These are phyloP conservation scores for Rousettus madagascariensis DNA, from an alignment of 2,797 vertebrate species.

Conservation along the genomic window DNA sequence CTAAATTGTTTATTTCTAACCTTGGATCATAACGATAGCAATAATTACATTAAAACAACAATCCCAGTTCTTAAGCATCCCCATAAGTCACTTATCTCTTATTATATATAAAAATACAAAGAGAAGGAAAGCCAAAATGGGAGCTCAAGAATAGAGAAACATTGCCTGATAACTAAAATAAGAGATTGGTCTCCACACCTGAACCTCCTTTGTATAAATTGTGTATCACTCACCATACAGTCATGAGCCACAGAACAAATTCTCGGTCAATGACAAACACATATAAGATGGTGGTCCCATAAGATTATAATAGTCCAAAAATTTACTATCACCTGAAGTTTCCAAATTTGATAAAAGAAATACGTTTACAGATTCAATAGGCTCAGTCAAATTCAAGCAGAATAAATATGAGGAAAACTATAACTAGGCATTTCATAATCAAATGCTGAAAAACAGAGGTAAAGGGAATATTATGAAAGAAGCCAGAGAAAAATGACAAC, in stretches of 20 bases:
- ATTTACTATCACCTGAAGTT: not conserved
- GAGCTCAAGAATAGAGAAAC: not conserved
- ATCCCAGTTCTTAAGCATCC: not conserved
- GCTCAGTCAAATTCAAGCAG: not conserved
- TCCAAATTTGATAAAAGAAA: not conserved
- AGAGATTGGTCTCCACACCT: not conserved
- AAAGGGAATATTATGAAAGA: not conserved
- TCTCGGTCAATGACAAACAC: not conserved
- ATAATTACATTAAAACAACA: not conserved
- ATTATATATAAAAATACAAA: not conserved
- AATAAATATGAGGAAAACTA: not conserved
- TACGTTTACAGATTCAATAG: not conserved
- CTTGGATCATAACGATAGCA: not conserved
- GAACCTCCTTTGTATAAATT: not conserved
- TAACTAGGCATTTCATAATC: not conserved
- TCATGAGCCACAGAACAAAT: not conserved
- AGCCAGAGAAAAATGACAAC: not conserved
- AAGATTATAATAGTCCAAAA: not conserved
- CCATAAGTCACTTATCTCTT: not conserved
- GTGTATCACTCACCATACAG: fast-evolving
- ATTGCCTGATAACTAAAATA: not conserved
- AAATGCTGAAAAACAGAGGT: not conserved
- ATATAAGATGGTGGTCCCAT: not conserved
- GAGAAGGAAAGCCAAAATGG: not conserved
- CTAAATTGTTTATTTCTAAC: not conserved